Base-by-base conservation (phyloP, 2,888 invertebrate genomes). In the Cerastis leucographa region DNA sequence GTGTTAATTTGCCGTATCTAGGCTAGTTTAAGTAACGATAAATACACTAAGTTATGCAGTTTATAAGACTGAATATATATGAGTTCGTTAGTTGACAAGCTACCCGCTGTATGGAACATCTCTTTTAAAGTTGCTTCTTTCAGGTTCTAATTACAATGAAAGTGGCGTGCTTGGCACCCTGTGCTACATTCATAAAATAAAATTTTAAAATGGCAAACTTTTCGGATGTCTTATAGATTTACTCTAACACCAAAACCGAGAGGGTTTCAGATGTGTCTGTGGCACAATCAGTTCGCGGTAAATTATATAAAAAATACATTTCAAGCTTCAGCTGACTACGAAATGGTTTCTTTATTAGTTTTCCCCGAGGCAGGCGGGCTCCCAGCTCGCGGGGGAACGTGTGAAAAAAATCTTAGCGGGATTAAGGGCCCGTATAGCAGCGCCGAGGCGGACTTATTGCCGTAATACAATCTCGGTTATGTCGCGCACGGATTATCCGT, bases 231-330 rank as follows among this genome's bases (percentile, higher is more conserved):
- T 40, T 35, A 49, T 35, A 72, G 12, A 73, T 69, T 19, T 65
- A 67, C 49, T 65, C 62, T 72, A 66, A 78, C 66, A 61, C n/a
- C n/a, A 74, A 78, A 72, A 80, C 49, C 70, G 85, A 86, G 86
- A 89, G 89, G 85, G 89, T 89, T 93, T 94, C 92, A 93, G 92
- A 93, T 93, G 93, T 91, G 91, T 90, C 90, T 89, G 91, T 71
- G 76, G 88, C 91, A 88, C 91, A 95, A 97, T 96, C 97, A 96
- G 95, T 96, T 90, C 95, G 95, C 90, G 94, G 95, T 95, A 97
- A 97, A 97, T 97, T 97, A 96, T 96, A 97, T 97, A 97, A 97
- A 97, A 97, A 97, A 97, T 96, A 97, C 96, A 97, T 97, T 97
- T 97, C 97, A 97, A 94, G 97, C 96, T 94, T 95, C 95, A 96